Evolutionary conservation across 1,140 invertebrate species (phyloP).

Genomic region (Drosophila malerkotliana): DNA sequence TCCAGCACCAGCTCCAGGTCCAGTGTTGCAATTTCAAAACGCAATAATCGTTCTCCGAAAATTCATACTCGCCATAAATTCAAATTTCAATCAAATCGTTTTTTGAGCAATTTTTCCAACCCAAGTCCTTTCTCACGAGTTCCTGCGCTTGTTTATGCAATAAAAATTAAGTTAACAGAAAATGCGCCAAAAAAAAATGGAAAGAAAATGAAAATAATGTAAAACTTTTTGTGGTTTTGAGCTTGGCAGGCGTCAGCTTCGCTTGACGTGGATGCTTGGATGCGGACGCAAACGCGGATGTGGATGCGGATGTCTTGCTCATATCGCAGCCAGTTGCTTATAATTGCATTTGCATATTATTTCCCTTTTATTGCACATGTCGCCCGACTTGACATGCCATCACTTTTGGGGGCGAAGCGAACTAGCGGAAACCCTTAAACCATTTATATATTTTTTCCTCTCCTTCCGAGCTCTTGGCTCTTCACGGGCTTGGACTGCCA

Average conservation of each 20-base stretch:
- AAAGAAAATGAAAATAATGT: constrained; percentile 21
- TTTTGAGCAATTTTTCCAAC: constrained; percentile 8
- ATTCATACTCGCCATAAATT: constrained; percentile 27
- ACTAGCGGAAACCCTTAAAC: constrained; percentile 46
- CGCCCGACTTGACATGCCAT: constrained; percentile 71
- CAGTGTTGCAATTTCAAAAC: constrained; percentile 37
- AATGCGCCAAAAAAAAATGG: constrained; percentile 29
- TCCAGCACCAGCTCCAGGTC: not conserved
- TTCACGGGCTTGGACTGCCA: constrained; percentile 41
- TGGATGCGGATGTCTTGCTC: constrained; percentile 54
- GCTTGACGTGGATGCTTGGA: constrained; percentile 13
- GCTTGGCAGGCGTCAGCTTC: constrained; percentile 40
- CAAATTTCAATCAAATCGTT: constrained; percentile 47
- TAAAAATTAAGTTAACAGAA: constrained; percentile 59
- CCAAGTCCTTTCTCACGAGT: not conserved
- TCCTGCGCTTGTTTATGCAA: constrained; percentile 48
- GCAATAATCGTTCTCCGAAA: constrained; percentile 16
- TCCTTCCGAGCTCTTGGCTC: constrained; percentile 11
- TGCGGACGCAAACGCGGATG: constrained; percentile 6
- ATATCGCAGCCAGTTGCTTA: constrained; percentile 71
- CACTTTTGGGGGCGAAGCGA: constrained; percentile 12
- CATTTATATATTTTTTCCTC: constrained; percentile 37
- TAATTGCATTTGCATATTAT: constrained; percentile 82
- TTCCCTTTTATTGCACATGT: constrained; percentile 81
- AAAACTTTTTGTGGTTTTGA: constrained; percentile 52